These are phyloP conservation scores for Mactromeris polynyma DNA, from an alignment of 2,888 invertebrate genomes.

Conservation along the genomic window DNA sequence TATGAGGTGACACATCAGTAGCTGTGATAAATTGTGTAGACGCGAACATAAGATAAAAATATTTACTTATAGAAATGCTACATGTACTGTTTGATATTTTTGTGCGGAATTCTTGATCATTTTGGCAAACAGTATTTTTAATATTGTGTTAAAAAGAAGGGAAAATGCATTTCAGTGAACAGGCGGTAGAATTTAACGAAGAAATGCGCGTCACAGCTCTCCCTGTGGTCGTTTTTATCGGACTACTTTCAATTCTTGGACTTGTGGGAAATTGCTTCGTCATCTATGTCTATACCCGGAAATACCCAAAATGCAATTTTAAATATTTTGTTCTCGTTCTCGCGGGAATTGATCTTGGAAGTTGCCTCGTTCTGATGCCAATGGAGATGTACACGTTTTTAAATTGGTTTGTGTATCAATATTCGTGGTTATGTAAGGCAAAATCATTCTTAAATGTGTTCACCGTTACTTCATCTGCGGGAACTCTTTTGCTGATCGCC, in stretches of 20 bases:
- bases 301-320: conserved; percentile 67
- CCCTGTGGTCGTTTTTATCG: conserved; percentile 52
- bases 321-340: conserved; percentile 66
- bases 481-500: conserved; percentile 55
- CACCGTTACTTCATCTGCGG: conserved; percentile 58
- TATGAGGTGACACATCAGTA: background rate
- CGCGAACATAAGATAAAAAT: background rate
- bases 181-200: background rate
- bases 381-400: conserved; percentile 63
- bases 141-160: background rate
- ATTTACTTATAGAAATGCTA: background rate
- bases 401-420: conserved; percentile 60
- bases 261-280: conserved; percentile 57
- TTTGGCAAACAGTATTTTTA: background rate
- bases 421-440: conserved; percentile 55
- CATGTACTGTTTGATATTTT: background rate
- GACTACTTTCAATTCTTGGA: conserved; percentile 54
- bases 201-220: conserved; percentile 21
- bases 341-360: conserved; percentile 54
- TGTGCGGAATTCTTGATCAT: background rate
- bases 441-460: conserved; percentile 65
- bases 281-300: conserved; percentile 58
- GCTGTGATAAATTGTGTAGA: too few species aligned
- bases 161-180: conserved; percentile 5
- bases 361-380: conserved; percentile 64